Evolutionary conservation across 2,113 vertebrate species (phyloP), one percentile per base, ranked within the genome.

Genomic region (Pteruthius melanotis): DNA sequence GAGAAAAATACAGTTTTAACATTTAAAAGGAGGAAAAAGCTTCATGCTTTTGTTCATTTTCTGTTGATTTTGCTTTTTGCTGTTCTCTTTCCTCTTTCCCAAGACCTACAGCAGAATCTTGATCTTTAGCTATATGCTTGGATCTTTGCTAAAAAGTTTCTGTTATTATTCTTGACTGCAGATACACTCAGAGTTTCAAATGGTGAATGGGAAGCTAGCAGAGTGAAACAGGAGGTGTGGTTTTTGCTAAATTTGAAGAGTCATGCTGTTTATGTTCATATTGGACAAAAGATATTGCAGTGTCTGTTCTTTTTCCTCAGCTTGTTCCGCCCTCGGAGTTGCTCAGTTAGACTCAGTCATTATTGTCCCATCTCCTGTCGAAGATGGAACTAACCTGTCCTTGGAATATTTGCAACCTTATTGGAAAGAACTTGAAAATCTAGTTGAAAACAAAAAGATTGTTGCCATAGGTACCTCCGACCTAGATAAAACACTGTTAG

Each of bases 261-360:
- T 63, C 37, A 5, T 69, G 26, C 37, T 89, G 40, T 37, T 88
- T 80, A 23, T 49, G 11, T 70, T 80, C 0, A 0, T 84, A 42
- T 21, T 16, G 87, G 57, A 68, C 31, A 37, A 42, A 77, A 85
- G 61, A 47, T 45, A 45, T 69, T 68, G 47, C 72, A 44, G 15
- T 89, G 22, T 91, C 52, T 57, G 14, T 95, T 89, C 90, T 85
- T 91, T 94, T 45, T 37, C 74, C 54, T 47, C 28, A 99, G 99
- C 99, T 0, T 99, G 99, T 82, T 98, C 98, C 64, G 98, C 98
- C 15, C 98, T 99, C 5, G 98, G 98, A 12, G 98, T 99, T 63
- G 98, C 99, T 77, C 99, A 99, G 95, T 97, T 99, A 52, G 99
- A 99, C 97, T 99, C 99, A 2, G 99, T 99, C 80, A 99, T 99